These are phyloP conservation scores for Drosophila tropicalis DNA, from an alignment of 1,140 invertebrate genomes.

Conservation along the genomic window DNA sequence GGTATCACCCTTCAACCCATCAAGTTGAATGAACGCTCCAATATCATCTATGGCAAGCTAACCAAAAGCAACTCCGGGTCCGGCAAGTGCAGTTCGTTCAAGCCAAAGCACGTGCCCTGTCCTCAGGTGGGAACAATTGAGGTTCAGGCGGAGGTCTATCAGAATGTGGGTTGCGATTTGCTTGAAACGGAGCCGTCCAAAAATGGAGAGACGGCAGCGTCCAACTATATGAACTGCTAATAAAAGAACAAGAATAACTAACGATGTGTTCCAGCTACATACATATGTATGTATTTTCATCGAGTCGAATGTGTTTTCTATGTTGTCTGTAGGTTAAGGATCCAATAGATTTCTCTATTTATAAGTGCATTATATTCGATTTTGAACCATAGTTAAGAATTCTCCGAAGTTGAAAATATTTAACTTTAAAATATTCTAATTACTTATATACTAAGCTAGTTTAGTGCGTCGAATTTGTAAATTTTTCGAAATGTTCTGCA, in stretches of 20 bases:
- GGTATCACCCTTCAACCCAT: constrained; percentile 80
- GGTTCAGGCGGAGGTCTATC: constrained; percentile 78
- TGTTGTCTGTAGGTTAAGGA: constrained; percentile 7
- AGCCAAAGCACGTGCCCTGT: constrained; percentile 68
- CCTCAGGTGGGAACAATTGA: constrained; percentile 72
- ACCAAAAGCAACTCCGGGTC: constrained; percentile 58
- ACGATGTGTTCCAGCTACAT: constrained; percentile 27
- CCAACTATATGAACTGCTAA: constrained; percentile 82
- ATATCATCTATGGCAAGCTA: constrained; percentile 79
- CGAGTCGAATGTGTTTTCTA: constrained; percentile 26
- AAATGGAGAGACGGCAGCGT: constrained; percentile 33
- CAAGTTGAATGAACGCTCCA: constrained; percentile 76
- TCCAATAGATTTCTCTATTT: constrained; percentile 33
- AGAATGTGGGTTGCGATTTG: constrained; percentile 61
- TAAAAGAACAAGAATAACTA: background rate
- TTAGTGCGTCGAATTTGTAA: constrained; percentile 53
- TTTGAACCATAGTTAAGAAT: constrained; percentile 68
- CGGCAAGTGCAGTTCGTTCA: constrained; percentile 75
- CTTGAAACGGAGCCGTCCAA: constrained; percentile 29
- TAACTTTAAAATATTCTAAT: constrained; percentile 34
- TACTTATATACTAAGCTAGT: constrained; percentile 25
- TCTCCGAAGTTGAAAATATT: too few relatives aligned
- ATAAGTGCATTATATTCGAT: constrained; percentile 46
- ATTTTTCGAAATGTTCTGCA: constrained; percentile 63
- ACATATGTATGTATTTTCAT: constrained; percentile 1